phyloP scores from a whole-genome alignment of 2,113 vertebrate genomes.

The Rutilus rutilus region DNA sequence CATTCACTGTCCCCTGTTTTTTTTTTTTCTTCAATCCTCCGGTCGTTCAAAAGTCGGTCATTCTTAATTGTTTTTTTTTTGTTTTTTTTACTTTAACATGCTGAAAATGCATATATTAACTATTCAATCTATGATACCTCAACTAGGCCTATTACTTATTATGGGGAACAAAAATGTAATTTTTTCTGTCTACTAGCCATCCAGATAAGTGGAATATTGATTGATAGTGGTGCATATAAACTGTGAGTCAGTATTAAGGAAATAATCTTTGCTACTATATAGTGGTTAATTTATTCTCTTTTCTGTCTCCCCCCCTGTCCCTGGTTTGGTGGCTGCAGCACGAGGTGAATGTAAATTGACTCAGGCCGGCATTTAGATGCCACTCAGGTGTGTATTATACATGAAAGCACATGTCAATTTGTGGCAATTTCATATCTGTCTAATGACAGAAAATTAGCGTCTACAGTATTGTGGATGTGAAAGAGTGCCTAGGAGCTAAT shows the following conservation, averaged over 20 bases:
- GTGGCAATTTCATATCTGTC: conserved; percentile 39
- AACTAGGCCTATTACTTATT: not conserved
- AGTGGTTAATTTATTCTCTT: not conserved
- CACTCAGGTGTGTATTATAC: not conserved
- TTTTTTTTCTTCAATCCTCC: too few relatives aligned
- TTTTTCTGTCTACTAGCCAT: not conserved
- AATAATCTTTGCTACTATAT: not conserved
- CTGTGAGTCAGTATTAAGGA: not conserved
- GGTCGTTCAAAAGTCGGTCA: too few relatives aligned
- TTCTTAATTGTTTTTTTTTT: not conserved
- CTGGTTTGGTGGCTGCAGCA: not conserved
- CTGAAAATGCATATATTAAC: not conserved
- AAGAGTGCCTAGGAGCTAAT: not conserved
- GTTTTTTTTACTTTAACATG: not conserved
- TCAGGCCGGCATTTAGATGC: not conserved
- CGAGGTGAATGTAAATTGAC: not conserved
- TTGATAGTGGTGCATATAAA: not conserved
- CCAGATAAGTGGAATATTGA: not conserved
- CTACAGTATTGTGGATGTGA: not conserved
- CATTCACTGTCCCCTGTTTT: too few relatives aligned
- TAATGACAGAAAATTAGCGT: conserved; percentile 31
- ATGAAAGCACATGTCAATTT: conserved; percentile 28
- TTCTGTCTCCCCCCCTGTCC: not conserved
- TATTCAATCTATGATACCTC: not conserved
- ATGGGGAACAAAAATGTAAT: not conserved